Conservation (phyloP, 1,140 invertebrate genomes). For the Helicoverpa zea region DNA sequence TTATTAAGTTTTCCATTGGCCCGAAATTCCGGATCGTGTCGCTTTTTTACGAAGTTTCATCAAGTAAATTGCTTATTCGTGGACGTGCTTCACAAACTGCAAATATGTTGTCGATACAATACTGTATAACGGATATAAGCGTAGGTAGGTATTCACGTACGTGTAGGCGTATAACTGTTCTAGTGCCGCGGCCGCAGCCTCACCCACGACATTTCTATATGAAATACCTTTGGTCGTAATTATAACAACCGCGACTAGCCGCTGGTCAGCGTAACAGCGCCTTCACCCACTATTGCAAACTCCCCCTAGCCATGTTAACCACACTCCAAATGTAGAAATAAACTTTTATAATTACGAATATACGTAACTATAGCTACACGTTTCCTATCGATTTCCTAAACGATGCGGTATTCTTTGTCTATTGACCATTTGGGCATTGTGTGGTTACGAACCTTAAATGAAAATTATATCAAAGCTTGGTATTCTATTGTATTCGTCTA, state of each 20-base stretch:
- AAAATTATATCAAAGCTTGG: slow-evolving; percentile 6
- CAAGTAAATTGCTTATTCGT: not conserved
- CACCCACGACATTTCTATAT: slow-evolving; percentile 7
- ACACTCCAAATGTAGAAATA: too few relatives aligned
- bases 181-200: not conserved
- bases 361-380: not conserved
- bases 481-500: slow-evolving; percentile 14
- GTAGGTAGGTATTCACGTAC: not conserved
- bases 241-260: slow-evolving; percentile 4
- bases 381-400: not conserved
- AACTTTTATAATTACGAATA: too few relatives aligned
- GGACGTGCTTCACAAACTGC: not conserved
- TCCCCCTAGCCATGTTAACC: too few relatives aligned
- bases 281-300: not conserved
- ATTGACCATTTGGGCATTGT: not conserved
- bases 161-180: not conserved
- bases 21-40: slow-evolving; percentile 2
- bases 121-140: not conserved
- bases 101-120: too few relatives aligned
- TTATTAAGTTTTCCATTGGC: slow-evolving; percentile 29
- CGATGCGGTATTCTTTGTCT: not conserved
- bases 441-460: slow-evolving; percentile 18
- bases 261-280: not conserved
- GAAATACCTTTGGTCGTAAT: slow-evolving; percentile 27
- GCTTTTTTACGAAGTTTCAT: slow-evolving; percentile 8